These are phyloP conservation scores for Oncorhynchus clarkii DNA, from an alignment of 2,113 vertebrate genomes.

Conservation along the genomic window DNA sequence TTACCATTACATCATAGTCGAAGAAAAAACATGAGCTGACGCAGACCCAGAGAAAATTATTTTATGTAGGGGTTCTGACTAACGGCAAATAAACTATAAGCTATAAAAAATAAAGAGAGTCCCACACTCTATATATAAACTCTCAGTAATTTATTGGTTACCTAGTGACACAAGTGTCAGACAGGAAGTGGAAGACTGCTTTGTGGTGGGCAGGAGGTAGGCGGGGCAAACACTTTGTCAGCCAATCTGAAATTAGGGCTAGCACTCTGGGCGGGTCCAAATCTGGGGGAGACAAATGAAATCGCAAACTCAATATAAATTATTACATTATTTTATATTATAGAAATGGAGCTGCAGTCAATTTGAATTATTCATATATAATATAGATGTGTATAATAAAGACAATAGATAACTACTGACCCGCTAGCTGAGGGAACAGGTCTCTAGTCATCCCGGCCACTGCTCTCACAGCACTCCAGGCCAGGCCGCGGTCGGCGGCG, in stretches of 20 bases:
- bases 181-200: slow-evolving; percentile 42
- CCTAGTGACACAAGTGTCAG: slow-evolving; percentile 36
- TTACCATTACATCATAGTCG: too few species aligned
- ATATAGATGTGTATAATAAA: not conserved
- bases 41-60: too few species aligned
- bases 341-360: too few species aligned
- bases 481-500: slow-evolving; percentile 39
- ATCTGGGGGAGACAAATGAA: slow-evolving; percentile 30
- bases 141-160: too few species aligned
- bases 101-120: too few species aligned
- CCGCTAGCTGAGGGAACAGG: slow-evolving; percentile 56
- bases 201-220: slow-evolving; percentile 40
- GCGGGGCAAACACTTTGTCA: slow-evolving; percentile 37
- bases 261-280: slow-evolving; percentile 14
- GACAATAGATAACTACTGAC: slow-evolving; percentile 30
- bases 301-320: not conserved
- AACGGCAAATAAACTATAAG: too few species aligned
- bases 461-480: slow-evolving; percentile 48
- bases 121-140: too few species aligned
- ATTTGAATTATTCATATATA: too few species aligned
- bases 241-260: slow-evolving; percentile 29
- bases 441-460: slow-evolving; percentile 47
- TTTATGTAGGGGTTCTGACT: too few species aligned
- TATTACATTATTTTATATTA: not conserved
- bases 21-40: too few species aligned